Conservation (phyloP, 2,113 vertebrate genomes). For the Brevimyrus niger region DNA sequence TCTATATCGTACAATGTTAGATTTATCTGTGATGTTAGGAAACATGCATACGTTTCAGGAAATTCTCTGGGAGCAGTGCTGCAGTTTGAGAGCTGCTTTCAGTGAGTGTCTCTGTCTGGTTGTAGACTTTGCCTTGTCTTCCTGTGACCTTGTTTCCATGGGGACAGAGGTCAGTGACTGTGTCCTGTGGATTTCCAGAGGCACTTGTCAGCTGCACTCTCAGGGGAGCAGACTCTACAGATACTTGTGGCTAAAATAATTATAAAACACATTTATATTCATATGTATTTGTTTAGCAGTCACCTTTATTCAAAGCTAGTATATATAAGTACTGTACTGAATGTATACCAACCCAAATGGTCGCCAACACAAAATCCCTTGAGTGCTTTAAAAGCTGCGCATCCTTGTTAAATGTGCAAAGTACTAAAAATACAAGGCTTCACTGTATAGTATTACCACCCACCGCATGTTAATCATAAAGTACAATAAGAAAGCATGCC, state of each 20-base stretch:
- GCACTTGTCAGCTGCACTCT: neutral
- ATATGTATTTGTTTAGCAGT: neutral
- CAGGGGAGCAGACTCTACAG: neutral
- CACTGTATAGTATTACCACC: neutral
- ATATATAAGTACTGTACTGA: neutral
- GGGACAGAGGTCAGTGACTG: neutral
- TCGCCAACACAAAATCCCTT: neutral
- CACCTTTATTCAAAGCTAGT: neutral
- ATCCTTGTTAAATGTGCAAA: neutral
- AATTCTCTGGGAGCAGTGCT: neutral
- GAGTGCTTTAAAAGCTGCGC: neutral
- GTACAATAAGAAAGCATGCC: neutral
- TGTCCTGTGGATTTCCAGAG: conserved; percentile 7
- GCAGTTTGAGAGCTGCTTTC: neutral
- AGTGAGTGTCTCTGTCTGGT: neutral
- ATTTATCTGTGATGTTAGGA: neutral
- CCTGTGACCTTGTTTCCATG: neutral
- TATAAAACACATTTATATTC: neutral
- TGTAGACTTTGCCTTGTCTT: neutral
- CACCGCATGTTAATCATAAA: neutral
- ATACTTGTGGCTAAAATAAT: neutral
- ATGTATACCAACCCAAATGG: neutral
- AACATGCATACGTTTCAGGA: neutral
- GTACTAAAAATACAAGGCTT: neutral
- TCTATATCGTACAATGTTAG: neutral